Percentiles rank a stretch among this genome's conserved stretches.
phyloP scores from a whole-genome alignment of 2,888 invertebrate genomes.

The Apomyelois bistriatella region DNA sequence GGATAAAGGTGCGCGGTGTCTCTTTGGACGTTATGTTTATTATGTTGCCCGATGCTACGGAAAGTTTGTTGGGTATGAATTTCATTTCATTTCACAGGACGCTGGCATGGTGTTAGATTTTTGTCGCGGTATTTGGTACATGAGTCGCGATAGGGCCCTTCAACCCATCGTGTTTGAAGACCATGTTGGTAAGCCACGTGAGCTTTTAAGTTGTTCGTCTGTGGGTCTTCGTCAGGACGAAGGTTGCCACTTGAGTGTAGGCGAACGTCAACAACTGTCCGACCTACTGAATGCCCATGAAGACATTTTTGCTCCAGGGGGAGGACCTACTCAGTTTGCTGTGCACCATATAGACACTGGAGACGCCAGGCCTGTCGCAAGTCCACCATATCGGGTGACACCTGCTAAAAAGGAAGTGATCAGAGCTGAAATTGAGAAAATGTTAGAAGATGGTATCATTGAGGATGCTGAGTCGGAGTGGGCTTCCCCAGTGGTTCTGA shows the following conservation, averaged over 20 bases:
- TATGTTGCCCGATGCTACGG: conserved; percentile 7
- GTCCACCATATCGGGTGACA: not conserved
- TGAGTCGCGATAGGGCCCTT: not conserved
- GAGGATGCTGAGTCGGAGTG: not conserved
- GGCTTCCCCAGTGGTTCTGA: not conserved
- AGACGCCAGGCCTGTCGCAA: not conserved
- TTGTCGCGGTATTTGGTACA: not conserved
- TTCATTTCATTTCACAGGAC: not conserved
- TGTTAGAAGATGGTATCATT: not conserved
- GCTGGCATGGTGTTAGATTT: not conserved
- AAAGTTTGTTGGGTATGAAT: not conserved
- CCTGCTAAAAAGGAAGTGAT: not conserved
- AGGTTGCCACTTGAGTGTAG: not conserved
- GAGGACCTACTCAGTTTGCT: not conserved
- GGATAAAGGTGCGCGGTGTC: not conserved
- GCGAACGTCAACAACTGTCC: not conserved
- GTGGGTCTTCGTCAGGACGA: not conserved
- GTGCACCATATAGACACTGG: not conserved
- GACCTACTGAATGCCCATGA: not conserved
- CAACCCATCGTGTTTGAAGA: not conserved
- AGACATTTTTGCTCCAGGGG: not conserved
- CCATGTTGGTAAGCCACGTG: not conserved
- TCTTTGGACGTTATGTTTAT: not conserved
- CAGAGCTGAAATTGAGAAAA: not conserved
- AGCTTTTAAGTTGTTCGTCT: not conserved